Percentiles rank a stretch among this genome's conserved stretches.
These are phyloP conservation scores for Stenotaenia linearis DNA, from an alignment of 2,888 invertebrate species.

Conservation along the genomic window DNA sequence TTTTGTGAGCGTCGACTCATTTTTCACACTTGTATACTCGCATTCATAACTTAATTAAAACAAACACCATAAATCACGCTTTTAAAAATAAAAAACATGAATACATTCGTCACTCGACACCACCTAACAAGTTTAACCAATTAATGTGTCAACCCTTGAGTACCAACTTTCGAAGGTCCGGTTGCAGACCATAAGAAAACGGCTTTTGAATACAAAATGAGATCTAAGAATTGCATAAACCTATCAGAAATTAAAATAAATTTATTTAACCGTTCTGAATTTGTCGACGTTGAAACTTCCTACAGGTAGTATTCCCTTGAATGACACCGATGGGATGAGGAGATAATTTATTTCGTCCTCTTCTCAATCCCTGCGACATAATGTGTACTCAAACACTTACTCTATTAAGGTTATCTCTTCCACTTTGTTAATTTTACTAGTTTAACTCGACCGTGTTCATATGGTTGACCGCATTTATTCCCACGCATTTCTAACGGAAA, in stretches of 20 bases:
- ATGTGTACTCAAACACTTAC: not conserved
- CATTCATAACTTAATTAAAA: not conserved
- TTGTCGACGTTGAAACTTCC: not conserved
- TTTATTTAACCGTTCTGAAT: not conserved
- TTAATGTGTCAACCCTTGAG: not conserved
- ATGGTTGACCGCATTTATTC: constrained; percentile 12
- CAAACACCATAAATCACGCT: not conserved
- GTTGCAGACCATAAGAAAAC: not conserved
- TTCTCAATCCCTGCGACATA: not conserved
- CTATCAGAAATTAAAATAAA: not conserved
- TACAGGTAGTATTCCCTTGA: too few relatives aligned
- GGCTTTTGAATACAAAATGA: not conserved
- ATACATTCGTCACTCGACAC: not conserved
- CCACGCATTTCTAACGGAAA: constrained; percentile 14
- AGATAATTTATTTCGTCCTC: not conserved
- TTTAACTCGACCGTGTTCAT: constrained; percentile 3
- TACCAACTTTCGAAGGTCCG: not conserved
- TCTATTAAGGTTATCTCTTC: constrained; percentile 10
- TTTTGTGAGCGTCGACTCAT: not conserved
- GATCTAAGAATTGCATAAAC: not conserved
- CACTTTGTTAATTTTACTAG: not conserved
- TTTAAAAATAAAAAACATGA: not conserved
- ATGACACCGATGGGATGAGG: too few relatives aligned
- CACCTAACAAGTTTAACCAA: constrained; percentile 6
- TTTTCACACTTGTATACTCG: not conserved